A percentile compares a stretch with the other conserved stretches of the same genome.
Conservation (phyloP, 2,113 vertebrate genomes). For the Planiliza haematocheilus region DNA sequence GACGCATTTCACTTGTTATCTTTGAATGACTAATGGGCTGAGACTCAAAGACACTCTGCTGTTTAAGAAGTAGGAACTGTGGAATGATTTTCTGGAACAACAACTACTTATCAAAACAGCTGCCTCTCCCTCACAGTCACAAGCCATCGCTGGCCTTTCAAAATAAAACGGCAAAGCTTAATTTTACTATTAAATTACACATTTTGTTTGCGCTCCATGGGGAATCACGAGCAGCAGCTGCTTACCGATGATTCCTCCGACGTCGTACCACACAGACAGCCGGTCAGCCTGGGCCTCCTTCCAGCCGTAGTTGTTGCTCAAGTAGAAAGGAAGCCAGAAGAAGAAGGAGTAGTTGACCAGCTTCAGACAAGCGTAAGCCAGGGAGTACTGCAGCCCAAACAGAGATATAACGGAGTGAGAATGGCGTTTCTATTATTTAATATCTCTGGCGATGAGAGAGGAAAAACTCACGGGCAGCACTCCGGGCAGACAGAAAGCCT, state of each 20-base stretch:
- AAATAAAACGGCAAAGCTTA: too few species aligned
- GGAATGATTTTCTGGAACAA: too few species aligned
- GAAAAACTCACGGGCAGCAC: conserved; percentile 88
- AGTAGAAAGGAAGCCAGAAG: conserved; percentile 98
- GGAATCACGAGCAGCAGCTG: background rate
- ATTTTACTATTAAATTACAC: too few species aligned
- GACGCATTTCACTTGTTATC: too few species aligned
- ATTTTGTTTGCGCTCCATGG: too few species aligned
- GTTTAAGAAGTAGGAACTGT: too few species aligned
- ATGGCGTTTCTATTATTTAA: background rate
- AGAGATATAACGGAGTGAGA: background rate
- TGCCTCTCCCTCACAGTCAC: too few species aligned
- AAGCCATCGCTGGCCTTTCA: background rate
- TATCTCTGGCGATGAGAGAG: background rate
- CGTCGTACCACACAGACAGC: conserved; percentile 96
- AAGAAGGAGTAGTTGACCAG: conserved; percentile 99
- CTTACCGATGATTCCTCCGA: conserved; percentile 95
- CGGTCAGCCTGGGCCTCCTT: conserved; percentile 94
- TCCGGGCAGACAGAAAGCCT: conserved; percentile 94
- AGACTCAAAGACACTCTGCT: too few species aligned
- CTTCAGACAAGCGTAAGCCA: conserved; percentile 96
- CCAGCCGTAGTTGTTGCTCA: conserved; percentile 94
- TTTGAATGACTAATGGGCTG: too few species aligned
- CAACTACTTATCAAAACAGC: too few species aligned
- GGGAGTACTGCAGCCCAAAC: conserved; percentile 86